Conservation (phyloP, 1,140 invertebrate species). For the Odontomachus brunneus region DNA sequence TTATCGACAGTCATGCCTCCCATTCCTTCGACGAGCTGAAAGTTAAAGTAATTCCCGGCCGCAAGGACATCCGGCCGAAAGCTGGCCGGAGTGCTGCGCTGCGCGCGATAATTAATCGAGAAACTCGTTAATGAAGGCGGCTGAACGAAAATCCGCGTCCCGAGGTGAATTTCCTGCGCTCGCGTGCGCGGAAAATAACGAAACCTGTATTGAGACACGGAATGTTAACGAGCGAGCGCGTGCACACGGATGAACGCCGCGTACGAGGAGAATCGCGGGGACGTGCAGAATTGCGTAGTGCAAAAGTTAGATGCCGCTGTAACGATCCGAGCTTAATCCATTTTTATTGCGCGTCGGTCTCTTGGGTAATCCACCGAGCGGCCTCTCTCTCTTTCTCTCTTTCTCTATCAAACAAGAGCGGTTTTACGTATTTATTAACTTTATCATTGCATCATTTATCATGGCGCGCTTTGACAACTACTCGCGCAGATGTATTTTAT, state of each 20-base stretch:
- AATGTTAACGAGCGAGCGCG: constrained; percentile 7
- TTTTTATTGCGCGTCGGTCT: constrained; percentile 33
- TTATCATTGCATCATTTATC: not conserved
- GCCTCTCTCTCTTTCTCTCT: too few relatives aligned
- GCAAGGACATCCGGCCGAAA: constrained; percentile 30
- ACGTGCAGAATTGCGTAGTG: not conserved
- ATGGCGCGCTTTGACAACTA: not conserved
- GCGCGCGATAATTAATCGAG: constrained; percentile 48
- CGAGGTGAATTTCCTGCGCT: constrained; percentile 10
- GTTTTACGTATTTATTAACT: constrained; percentile 40
- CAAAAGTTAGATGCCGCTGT: constrained; percentile 11
- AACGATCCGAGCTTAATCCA: constrained; percentile 36
- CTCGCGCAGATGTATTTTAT: not conserved
- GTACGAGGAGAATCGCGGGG: not conserved
- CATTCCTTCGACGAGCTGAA: not conserved
- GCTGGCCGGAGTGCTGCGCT: not conserved
- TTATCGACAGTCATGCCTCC: not conserved
- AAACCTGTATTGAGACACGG: constrained; percentile 2
- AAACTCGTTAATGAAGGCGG: constrained; percentile 54
- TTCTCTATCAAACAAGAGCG: not conserved
- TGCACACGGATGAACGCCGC: constrained; percentile 7
- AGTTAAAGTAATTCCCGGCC: constrained; percentile 26
- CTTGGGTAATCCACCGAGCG: not conserved
- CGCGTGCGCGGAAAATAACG: constrained; percentile 15
- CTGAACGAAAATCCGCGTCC: constrained; percentile 24